Evolutionary conservation across 2,113 vertebrate species (phyloP), one percentile per base, ranked within the genome.

Genomic region (Natator depressus): DNA sequence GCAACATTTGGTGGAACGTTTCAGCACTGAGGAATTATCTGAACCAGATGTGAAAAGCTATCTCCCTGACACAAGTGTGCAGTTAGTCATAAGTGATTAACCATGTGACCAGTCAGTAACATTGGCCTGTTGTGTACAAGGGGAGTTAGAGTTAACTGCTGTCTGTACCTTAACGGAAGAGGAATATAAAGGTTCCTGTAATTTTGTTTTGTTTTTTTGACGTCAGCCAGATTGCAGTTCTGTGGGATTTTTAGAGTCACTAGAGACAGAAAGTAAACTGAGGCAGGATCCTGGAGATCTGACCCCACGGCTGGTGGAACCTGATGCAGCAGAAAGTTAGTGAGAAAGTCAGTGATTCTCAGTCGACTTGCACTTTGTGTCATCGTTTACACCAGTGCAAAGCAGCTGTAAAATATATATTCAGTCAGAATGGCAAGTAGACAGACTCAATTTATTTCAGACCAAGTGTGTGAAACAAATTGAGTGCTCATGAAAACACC

Each of bases 21-120:
- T 98, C 98, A 95, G 95, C 95, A 89, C 94, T 95, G 85, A 25
- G 6, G 82, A 82, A 95, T 98, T 98, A 98, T 98, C 94, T 95
- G 96, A 98, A 98, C 97, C 98, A 98, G 98, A 98, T 98, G 98
- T 98, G 97, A 88, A 96, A 97, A 97, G 92, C 94, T 95, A 98
- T 97, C 97, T 97, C 95, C 76, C 88, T 96, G 96, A 97, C 97
- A 97, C 96, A 95, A 96, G 94, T 94, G 96, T 98, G 93, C 93
- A 97, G 98, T 98, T 97, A 97, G 97, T 96, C 96, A 96, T 98
- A 98, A 98, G 94, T 96, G 97, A 97, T 98, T 98, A 96, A 96
- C 97, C 97, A 97, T 97, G 93, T 93, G 97, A 97, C 95, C 29
- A 35, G 83, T 88, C 91, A 90, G 82, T 47, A 87, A 47, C 20